phyloP scores from a whole-genome alignment of 2,888 invertebrate species.

The Macaria notata region DNA sequence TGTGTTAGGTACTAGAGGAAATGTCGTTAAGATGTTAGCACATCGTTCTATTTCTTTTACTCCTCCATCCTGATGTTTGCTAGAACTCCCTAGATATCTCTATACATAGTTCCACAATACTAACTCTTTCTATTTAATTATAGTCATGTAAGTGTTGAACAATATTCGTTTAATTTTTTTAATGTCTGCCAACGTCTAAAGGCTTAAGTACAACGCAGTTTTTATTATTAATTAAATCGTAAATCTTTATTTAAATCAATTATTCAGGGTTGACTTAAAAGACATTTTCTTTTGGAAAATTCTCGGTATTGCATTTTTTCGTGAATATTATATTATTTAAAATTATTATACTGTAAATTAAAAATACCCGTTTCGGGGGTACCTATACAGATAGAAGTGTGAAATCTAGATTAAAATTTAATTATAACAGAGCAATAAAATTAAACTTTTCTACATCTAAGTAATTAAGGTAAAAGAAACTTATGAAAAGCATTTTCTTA shows the following conservation, averaged over 20 bases:
- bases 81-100: background rate
- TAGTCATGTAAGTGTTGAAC: slow-evolving; percentile 50
- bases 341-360: background rate
- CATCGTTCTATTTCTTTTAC: too few species aligned
- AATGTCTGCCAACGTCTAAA: slow-evolving; percentile 15
- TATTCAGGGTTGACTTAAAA: slow-evolving; percentile 22
- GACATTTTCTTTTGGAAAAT: slow-evolving; percentile 15
- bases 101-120: background rate
- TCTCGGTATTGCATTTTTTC: slow-evolving; percentile 7
- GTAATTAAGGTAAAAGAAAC: too few species aligned
- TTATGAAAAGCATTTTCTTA: too few species aligned
- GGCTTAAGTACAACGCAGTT: slow-evolving; percentile 27
- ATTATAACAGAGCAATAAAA: too few species aligned
- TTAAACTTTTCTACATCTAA: too few species aligned
- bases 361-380: slow-evolving; percentile 16
- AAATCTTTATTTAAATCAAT: slow-evolving; percentile 19
- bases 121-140: slow-evolving; percentile 13
- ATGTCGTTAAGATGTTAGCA: too few species aligned
- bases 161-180: slow-evolving; percentile 36
- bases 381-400: background rate
- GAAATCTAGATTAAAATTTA: too few species aligned
- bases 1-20: too few species aligned
- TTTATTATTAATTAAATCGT: slow-evolving; percentile 14
- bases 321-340: background rate
- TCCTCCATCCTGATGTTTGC: too few species aligned